Evolutionary conservation across 2,888 invertebrate genomes (phyloP), one percentile per base, ranked within the genome.

Genomic region (Tanytarsus gracilentus): DNA sequence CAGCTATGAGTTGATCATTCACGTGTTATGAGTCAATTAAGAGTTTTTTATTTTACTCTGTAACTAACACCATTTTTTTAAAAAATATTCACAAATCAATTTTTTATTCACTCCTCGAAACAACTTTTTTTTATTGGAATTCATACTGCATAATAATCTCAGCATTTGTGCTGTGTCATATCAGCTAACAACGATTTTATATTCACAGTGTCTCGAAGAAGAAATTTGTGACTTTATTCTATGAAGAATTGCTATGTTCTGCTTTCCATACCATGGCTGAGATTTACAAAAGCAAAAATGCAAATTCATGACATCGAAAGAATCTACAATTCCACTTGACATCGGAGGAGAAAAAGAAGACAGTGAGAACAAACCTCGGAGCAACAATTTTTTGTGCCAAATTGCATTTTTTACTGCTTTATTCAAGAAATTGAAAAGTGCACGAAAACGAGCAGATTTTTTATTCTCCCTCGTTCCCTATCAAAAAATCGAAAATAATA

Each of bases 81-180:
- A 4, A 9, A 5, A 6, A 18, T 9, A 21, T 48, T 23, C 25
- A 4, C n/a, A 49, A n/a, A 49, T 49, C 26, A n/a, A 4, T 18
- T 49, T 49, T 11, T 49, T 25, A 11, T 7, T 8, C 21, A 6
- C 23, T n/a, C 5, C 26, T 49, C 49, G 50, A 50, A n/a, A 33
- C 9, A 33, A 33, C 33, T 33, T 2, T 2, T 33, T 33, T 52
- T 33, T 52, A 52, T 52, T 53, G 53, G 36, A 53, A 53, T 53
- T 53, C 53, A 53, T 36, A 53, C 53, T 53, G 52, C 52, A 53
- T 23, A 53, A 53, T 53, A 53, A 53, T 53, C 53, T 53, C 30
- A n/a, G n/a, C n/a, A n/a, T n/a, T n/a, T n/a, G n/a, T 53, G 53
- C 53, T 21, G 6, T 36, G 36, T 36, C 53, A 53, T 53, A 30